phyloP scores from a whole-genome alignment of 2,888 invertebrate genomes.

The Teleiodes luculella region DNA sequence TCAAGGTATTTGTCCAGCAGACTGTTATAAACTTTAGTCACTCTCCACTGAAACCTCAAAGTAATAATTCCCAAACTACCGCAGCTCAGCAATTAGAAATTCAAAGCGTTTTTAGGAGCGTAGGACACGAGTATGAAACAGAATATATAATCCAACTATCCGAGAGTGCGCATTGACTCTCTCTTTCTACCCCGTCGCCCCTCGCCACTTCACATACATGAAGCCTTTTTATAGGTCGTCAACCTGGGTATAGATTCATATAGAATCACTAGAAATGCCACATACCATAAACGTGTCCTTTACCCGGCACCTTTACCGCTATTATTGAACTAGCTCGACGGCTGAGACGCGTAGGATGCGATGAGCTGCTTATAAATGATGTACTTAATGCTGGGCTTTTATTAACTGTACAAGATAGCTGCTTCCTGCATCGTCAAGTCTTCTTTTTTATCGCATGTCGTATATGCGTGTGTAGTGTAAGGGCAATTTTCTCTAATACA shows the following conservation, averaged over 20 bases:
- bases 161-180: background rate
- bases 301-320: background rate
- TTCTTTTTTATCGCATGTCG: no score
- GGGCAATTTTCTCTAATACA: no score
- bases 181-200: background rate
- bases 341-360: background rate
- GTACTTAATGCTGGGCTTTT: background rate
- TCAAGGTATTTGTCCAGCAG: no score
- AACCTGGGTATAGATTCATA: conserved; percentile 45
- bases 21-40: background rate
- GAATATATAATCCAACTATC: conserved; percentile 1
- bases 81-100: background rate
- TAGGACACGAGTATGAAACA: background rate
- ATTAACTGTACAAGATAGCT: no score
- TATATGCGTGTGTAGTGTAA: no score
- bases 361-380: conserved; percentile 6
- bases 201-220: conserved; percentile 35
- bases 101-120: conserved; percentile 4
- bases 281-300: background rate
- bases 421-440: no score
- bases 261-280: conserved; percentile 18
- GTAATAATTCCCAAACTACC: background rate
- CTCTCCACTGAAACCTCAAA: background rate
- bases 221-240: conserved; percentile 68
- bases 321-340: background rate